Base-by-base conservation (phyloP, 2,113 vertebrate genomes). In the Sander vitreus region DNA sequence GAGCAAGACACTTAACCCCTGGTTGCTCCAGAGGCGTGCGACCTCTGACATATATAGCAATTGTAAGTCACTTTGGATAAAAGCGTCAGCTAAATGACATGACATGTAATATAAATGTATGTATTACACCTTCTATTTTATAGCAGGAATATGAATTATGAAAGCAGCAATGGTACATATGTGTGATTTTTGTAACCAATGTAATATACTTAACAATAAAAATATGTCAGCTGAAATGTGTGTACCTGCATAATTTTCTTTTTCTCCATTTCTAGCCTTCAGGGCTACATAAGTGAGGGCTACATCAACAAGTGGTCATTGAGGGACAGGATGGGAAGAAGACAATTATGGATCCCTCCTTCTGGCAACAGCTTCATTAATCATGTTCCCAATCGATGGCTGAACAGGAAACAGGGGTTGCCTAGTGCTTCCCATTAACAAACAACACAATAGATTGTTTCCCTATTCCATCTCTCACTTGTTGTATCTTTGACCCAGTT, bases 351-450 rank as follows among this genome's bases (percentile, higher is more conserved):
- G 80, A 88, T 91, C 65, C 55, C 18, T 88, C 50, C 27, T 59
- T 85, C 76, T 73, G 67, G 76, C 72, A 88, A 84, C 80, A 67
- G 80, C 89, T 87, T 93, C 86, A 93, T 93, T 94, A 91, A 91
- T 94, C 90, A 89, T 68, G 10, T 43, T 47, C 14, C 43, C 39
- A 6, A 90, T 94, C 87, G 27, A 93, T 93, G 81, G 27, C 45
- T 80, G 60, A 76, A 65, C 50, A 89, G 85, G 89, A 90, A 92
- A 78, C 60, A 14, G 25, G 19, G 39, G 59, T 79, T 67, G 68
- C 76, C 69, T 57, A 58, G 68, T 70, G 36, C 80, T 81, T 80
- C 62, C 69, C 71, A 54, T 73, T 53, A 72, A 78, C 79, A 90
- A 72, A 82, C 79, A 85, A 69, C 58, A 73, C 54, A 79, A 90